Evolutionary conservation across 2,888 invertebrate genomes (phyloP), one percentile per base, ranked within the genome.

Genomic region (Polyploca ridens): DNA sequence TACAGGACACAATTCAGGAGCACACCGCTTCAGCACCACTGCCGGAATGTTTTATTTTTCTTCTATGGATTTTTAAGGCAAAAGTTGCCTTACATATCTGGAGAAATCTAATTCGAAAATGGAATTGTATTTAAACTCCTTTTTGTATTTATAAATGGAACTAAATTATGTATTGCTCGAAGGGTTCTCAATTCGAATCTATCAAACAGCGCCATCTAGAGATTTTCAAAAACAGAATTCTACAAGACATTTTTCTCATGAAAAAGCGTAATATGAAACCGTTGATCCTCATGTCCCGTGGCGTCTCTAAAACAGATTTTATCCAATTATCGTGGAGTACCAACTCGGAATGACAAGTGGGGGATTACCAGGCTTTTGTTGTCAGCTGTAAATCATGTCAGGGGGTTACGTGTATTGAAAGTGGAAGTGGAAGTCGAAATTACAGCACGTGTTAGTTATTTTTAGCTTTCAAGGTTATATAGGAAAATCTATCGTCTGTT

Each of bases 241-340:
- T 14, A 14, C 10, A 27, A 54, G 33, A 16, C 59, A 46, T 57
- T 57, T 64, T 58, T 64, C 33, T 64, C 58, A 64, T 41, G 58
- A 58, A 64, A 62, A 61, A 19, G 8, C 54, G 61, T 61, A 61
- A 61, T 41, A 61, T 61, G n/a, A 61, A 61, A 61, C 19, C 61
- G 61, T 59, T 62, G 66, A 64, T 62, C 62, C 61, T 44, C 35
- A 19, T 54, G 66, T 70, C 65, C 66, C 69, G 58, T 44, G 38
- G 27, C 61, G 41, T 61, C 61, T 62, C 70, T 63, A 58, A 59
- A 65, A 66, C 70, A 74, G 69, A 76, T 74, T 75, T 74, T 64
- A 72, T 72, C 67, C 77, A 76, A 75, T 75, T 75, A 76, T 67
- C 66, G 62, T 62, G 35, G 65, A 68, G 69, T 61, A 65, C 67